Conservation (phyloP, 2,888 invertebrate genomes). For the Tipula unca region DNA sequence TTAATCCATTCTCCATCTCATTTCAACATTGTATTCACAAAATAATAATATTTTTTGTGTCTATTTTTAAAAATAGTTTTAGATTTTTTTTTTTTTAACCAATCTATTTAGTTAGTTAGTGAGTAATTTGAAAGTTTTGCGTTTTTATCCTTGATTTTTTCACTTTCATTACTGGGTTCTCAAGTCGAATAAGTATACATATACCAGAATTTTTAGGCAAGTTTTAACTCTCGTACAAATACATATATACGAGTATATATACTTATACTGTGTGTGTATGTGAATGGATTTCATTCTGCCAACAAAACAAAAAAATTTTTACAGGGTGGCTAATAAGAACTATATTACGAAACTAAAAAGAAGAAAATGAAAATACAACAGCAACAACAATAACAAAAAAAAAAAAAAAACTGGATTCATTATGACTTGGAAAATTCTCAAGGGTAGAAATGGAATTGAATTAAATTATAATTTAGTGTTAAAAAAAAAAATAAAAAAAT, state of each 20-base stretch:
- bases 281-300: background rate
- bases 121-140: background rate
- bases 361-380: background rate
- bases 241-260: background rate
- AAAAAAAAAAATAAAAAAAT: too few species aligned
- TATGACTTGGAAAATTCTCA: constrained; percentile 3
- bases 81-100: background rate
- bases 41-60: background rate
- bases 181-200: background rate
- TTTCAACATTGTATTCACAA: background rate
- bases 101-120: constrained; percentile 14
- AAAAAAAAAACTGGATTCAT: background rate
- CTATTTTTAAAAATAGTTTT: background rate
- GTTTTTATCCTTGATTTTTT: constrained; percentile 1
- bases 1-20: background rate
- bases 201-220: background rate
- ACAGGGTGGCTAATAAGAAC: background rate
- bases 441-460: constrained; percentile 14
- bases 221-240: background rate
- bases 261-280: background rate
- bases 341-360: background rate
- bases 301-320: background rate
- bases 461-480: constrained; percentile 14
- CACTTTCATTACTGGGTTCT: too few species aligned
- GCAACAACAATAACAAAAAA: background rate